Conservation (phyloP, 2,888 invertebrate species). For the Cephus runcator region DNA sequence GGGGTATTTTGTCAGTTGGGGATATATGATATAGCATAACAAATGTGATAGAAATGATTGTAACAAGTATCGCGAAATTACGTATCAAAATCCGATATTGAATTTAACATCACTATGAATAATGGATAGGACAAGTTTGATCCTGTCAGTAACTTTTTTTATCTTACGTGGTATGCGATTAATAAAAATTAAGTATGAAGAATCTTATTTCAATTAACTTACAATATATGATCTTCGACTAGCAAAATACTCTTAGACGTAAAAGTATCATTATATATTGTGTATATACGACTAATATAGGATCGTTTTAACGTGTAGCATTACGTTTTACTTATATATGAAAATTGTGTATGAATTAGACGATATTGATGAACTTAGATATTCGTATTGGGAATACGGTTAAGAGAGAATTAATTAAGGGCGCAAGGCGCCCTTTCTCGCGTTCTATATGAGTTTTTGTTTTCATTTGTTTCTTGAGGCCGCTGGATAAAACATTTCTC, state of each 20-base stretch:
- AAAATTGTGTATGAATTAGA: no score
- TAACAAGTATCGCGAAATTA: background rate
- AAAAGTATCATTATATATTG: background rate
- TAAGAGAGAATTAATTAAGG: no score
- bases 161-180: background rate
- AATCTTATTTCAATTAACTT: background rate
- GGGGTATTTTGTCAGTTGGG: background rate
- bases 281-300: background rate
- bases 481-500: no score
- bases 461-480: no score
- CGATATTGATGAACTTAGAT: no score
- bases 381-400: no score
- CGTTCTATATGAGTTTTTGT: no score
- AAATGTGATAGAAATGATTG: background rate
- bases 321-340: no score
- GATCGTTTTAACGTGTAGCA: background rate
- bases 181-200: background rate
- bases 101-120: background rate
- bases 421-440: no score
- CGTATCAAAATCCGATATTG: background rate
- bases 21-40: background rate
- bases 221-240: background rate
- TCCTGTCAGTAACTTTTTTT: background rate
- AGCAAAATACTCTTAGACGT: background rate
- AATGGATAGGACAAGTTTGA: background rate